These are phyloP conservation scores for Halichondria panicea DNA, from an alignment of 37 sponge, comb jelly and placozoan species.

Conservation along the genomic window DNA sequence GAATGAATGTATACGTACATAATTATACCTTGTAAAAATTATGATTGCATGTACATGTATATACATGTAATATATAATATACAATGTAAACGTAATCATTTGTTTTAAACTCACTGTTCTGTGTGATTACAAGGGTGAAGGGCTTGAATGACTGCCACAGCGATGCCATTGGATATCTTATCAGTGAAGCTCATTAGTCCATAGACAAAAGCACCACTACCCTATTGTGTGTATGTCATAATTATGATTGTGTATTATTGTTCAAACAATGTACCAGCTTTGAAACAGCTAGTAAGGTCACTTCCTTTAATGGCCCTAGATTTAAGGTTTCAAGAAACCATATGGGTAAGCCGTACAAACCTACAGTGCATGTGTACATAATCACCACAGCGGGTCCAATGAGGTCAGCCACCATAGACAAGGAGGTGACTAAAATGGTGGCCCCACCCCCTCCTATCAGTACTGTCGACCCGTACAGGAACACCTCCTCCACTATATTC, in stretches of 20 bases:
- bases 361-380: neutral
- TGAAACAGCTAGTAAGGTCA: neutral
- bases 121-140: slow-evolving; percentile 77
- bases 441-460: slow-evolving; percentile 85
- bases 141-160: slow-evolving; percentile 79
- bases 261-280: neutral
- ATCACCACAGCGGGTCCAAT: slow-evolving; percentile 81
- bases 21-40: neutral
- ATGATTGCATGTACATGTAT: neutral
- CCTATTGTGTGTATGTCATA: slow-evolving; percentile 30
- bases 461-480: slow-evolving; percentile 67
- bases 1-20: neutral
- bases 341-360: neutral
- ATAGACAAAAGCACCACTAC: slow-evolving; percentile 93
- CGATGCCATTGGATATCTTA: slow-evolving; percentile 92
- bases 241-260: neutral
- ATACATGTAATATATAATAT: neutral
- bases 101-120: neutral
- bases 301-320: neutral
- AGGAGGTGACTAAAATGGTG: slow-evolving; percentile 80
- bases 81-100: neutral
- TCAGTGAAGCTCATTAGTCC: slow-evolving; percentile 96
- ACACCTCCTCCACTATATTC: neutral
- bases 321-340: neutral
- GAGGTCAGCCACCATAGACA: slow-evolving; percentile 93